These are phyloP conservation scores for Peromyscus eremicus DNA, from an alignment of 2,797 vertebrate species.

Conservation along the genomic window DNA sequence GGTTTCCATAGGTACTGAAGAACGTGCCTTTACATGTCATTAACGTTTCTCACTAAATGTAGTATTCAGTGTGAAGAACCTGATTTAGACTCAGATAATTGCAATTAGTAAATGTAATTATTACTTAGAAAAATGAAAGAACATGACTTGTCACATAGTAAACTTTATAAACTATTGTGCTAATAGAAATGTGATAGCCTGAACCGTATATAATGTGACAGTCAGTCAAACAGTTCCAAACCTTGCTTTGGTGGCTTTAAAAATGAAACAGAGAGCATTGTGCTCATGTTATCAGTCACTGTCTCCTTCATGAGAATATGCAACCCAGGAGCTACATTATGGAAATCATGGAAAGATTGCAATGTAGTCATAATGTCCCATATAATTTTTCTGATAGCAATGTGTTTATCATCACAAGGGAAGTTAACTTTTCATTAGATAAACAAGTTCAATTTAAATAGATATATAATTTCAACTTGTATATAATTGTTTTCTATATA, in stretches of 20 bases:
- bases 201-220: not conserved
- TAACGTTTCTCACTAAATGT: not conserved
- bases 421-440: not conserved
- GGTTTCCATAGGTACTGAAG: not conserved
- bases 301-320: not conserved
- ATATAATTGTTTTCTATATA: not conserved
- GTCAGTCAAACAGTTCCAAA: not conserved
- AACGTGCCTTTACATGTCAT: not conserved
- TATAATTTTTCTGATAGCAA: not conserved
- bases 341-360: not conserved
- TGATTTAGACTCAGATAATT: not conserved
- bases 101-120: not conserved
- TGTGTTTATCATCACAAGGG: not conserved
- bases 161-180: not conserved
- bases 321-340: not conserved
- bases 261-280: not conserved
- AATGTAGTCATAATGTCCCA: not conserved
- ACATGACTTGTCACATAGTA: not conserved
- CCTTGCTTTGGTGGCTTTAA: not conserved
- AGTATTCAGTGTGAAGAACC: not conserved
- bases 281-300: not conserved
- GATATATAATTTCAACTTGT: slow-evolving; percentile 2
- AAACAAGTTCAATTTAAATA: not conserved
- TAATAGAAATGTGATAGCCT: not conserved
- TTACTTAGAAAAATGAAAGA: not conserved